Evolutionary conservation across 2,888 invertebrate species (phyloP).

Genomic region (Hirudinaria manillensis): DNA sequence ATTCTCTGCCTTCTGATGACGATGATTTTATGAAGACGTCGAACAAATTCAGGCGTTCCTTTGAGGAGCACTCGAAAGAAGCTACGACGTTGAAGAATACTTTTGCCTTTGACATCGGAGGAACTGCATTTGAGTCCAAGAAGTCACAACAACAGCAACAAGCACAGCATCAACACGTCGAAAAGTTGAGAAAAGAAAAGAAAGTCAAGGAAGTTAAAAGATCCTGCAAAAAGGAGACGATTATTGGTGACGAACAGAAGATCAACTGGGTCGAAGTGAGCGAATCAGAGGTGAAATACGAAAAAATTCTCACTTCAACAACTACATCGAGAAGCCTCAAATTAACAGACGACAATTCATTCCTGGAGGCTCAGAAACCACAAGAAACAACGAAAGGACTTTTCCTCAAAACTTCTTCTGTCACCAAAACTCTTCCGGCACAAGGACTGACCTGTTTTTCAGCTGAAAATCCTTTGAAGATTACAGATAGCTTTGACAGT

Average conservation of each 20-base stretch:
- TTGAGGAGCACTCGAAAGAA: neutral
- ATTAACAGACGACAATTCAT: neutral
- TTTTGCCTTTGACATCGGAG: neutral
- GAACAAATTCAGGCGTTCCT: neutral
- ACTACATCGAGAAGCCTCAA: neutral
- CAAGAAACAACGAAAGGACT: neutral
- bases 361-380: no score
- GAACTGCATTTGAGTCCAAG: neutral
- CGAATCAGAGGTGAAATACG: constrained; percentile 12
- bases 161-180: neutral
- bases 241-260: constrained; percentile 18
- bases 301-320: neutral
- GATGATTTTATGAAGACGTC: neutral
- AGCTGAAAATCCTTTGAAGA: constrained; percentile 18
- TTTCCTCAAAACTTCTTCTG: neutral
- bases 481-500: constrained; percentile 24
- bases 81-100: neutral
- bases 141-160: neutral
- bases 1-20: no score
- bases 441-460: neutral
- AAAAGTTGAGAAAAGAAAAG: neutral
- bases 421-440: constrained; percentile 7
- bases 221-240: constrained; percentile 16
- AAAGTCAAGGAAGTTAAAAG: constrained; percentile 15
- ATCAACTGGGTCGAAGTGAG: constrained; percentile 29